phyloP scores from a whole-genome alignment of 2,797 vertebrate genomes.

The Phataginus tetradactyla region DNA sequence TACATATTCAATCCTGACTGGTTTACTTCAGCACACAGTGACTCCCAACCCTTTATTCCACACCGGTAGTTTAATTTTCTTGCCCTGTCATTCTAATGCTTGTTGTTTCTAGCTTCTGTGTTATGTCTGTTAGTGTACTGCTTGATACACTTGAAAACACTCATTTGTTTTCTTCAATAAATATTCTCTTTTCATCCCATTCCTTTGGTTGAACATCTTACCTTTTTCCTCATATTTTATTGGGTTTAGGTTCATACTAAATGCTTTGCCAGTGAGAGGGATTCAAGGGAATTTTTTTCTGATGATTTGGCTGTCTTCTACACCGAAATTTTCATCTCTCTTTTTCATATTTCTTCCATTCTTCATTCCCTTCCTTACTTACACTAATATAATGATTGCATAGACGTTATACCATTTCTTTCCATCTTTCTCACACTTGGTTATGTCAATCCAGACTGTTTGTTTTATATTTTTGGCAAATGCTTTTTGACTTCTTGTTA shows the following conservation, averaged over 20 bases:
- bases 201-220: not conserved
- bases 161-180: not conserved
- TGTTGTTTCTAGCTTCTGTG: not conserved
- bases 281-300: not conserved
- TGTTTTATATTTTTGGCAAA: not conserved
- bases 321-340: not conserved
- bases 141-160: not conserved
- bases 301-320: not conserved
- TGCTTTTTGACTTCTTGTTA: not conserved
- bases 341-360: not conserved
- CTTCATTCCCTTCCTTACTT: not conserved
- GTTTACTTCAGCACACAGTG: not conserved
- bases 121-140: not conserved
- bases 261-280: not conserved
- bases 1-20: rapidly evolving
- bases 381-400: not conserved
- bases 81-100: not conserved
- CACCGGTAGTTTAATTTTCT: not conserved
- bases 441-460: not conserved
- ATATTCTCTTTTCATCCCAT: not conserved
- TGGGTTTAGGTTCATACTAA: not conserved
- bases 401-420: not conserved
- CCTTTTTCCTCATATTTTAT: not conserved
- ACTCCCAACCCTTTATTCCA: not conserved
- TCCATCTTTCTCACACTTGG: not conserved